Base-by-base conservation (phyloP, 2,113 vertebrate species). In the Odontophorus gujanensis region DNA sequence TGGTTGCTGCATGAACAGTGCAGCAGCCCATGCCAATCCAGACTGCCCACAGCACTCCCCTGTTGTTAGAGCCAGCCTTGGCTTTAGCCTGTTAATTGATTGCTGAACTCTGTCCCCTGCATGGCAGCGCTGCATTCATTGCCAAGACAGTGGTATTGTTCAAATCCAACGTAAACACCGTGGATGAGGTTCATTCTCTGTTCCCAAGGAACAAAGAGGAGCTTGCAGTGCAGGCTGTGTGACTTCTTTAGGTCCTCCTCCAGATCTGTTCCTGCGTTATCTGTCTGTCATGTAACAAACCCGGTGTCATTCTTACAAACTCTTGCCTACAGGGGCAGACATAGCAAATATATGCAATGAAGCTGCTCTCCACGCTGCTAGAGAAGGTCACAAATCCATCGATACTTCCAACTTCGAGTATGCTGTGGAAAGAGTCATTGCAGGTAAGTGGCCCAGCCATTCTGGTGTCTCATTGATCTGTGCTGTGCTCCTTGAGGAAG, bases 341-440 rank as follows among this genome's bases (percentile, higher is more conserved):
- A 99, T 99, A 15, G 99, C 99, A 1, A 99, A 99, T 91, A 99
- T 99, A 89, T 99, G 99, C 58, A 99, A 99, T 0, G 99, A 99
- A 91, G 99, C 99, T 2, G 99, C 99, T 8, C 97, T 99, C 24
- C 99, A 99, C 1, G 99, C 99, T 0, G 99, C 99, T 22, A 97
- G 99, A 71, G 99, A 99, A 63, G 99, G 99, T 1, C 97, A 98
- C 97, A 98, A 99, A 38, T 99, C 99, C 32, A 98, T 99, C 0
- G 98, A 99, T 40, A 99, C 99, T 2, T 98, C 96, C 89, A 99
- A 98, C 97, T 99, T 99, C 7, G 99, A 99, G 95, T 99, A 99
- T 2, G 99, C 99, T 0, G 99, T 99, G 96, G 99, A 99, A 82
- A 98, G 99, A 77, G 98, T 99, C 20, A 97, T 99, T 81, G 99